Base-by-base conservation (phyloP, 1,140 invertebrate genomes). In the Oedothorax gibbosus region DNA sequence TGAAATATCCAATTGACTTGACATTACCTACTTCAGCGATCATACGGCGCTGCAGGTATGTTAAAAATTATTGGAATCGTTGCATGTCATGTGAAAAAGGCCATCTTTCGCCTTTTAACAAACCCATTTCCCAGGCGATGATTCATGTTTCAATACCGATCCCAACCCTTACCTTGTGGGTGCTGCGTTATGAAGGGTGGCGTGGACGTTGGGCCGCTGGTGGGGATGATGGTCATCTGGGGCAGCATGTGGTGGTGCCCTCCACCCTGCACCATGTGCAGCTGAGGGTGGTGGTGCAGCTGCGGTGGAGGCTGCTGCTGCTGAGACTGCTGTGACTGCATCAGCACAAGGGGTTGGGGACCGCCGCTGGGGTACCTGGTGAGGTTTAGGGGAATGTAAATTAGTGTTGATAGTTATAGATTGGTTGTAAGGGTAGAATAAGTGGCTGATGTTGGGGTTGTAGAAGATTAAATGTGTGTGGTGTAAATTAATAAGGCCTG, bases 261-360 rank as follows among this genome's bases (percentile, higher is more conserved):
- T n/a, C 85, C 86, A 9, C 84, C 77, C 35, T 87, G 86, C 12
- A 85, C 7, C 60, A 80, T 81, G 35, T 86, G 85, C 9, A 78
- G 65, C 20, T 73, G 54, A 12, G 76, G 86, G n/a, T 69, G 72
- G 56, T 64, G 64, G 11, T 79, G 69, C 14, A 57, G 14, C 10
- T 64, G 49, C 4, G 69, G 18, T 51, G 53, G 35, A 9, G 53
- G 80, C 50, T 72, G 73, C 0, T 50, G 21, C 6, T 57, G 57
- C 11, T 49, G 73, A 12, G 69, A 72, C n/a, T 79, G 77, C 11
- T 79, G 77, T 8, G 79, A 84, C 11, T 81, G 86, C 69, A 87
- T 84, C 20, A 87, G 51, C 21, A 87, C 86, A 72, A 87, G 64
- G 18, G 54, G 84, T 20, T 86, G 86, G 11, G 71, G 85, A n/a